These are phyloP conservation scores for Gasteruption jaculator DNA, from an alignment of 2,888 invertebrate species.

Conservation along the genomic window DNA sequence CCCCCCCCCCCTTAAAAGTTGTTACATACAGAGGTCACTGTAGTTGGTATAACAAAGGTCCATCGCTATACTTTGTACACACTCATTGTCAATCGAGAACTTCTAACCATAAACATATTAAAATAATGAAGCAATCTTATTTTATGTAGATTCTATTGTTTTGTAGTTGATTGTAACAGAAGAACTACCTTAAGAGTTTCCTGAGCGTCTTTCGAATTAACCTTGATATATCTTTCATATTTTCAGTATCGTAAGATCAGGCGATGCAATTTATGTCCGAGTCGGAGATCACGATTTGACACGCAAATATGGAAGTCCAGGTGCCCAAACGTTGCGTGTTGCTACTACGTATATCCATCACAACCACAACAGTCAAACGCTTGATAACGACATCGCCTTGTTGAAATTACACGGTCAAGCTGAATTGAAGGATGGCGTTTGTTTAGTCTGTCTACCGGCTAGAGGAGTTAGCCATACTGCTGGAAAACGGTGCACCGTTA, in stretches of 20 bases:
- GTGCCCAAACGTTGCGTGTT: slow-evolving; percentile 84
- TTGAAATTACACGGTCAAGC: slow-evolving; percentile 86
- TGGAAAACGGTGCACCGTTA: slow-evolving; percentile 87
- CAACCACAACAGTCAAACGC: slow-evolving; percentile 90
- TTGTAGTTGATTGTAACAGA: too few species aligned
- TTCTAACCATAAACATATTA: too few species aligned
- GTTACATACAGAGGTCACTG: too few species aligned
- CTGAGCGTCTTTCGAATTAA: slow-evolving; percentile 4
- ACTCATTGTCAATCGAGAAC: too few species aligned
- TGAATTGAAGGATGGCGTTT: slow-evolving; percentile 80
- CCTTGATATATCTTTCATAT: too few species aligned
- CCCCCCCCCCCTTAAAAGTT: too few species aligned
- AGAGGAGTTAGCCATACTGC: slow-evolving; percentile 84
- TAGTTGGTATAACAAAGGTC: too few species aligned
- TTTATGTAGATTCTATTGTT: too few species aligned
- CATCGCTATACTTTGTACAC: too few species aligned
- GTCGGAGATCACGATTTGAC: slow-evolving; percentile 92
- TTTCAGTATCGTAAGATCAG: slow-evolving; percentile 83
- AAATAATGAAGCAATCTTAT: too few species aligned
- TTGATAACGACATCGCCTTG: slow-evolving; percentile 91
- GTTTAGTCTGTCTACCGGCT: slow-evolving; percentile 83
- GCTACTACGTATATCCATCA: slow-evolving; percentile 94
- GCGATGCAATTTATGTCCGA: slow-evolving; percentile 88
- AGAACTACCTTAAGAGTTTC: too few species aligned
- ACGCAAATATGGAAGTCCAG: slow-evolving; percentile 84